These are phyloP conservation scores for Margarornis squamiger DNA, from an alignment of 2,797 vertebrate species.

Conservation along the genomic window DNA sequence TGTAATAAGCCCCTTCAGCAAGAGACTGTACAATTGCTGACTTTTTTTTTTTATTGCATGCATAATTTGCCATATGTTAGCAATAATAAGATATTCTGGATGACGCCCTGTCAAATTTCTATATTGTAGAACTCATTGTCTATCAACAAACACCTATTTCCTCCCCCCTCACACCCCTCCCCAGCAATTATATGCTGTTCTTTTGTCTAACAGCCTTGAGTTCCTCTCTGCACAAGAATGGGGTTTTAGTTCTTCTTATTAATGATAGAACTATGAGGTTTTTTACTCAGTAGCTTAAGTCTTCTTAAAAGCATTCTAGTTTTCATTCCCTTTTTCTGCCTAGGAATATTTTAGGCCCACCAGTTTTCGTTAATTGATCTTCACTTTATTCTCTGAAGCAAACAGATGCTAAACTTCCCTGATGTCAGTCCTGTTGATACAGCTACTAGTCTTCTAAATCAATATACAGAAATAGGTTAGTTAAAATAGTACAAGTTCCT, in stretches of 20 bases:
- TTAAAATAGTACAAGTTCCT: not conserved
- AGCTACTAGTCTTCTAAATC: not conserved
- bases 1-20: not conserved
- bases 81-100: not conserved
- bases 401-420: not conserved
- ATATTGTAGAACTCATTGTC: not conserved
- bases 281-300: not conserved
- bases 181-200: not conserved
- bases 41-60: not conserved
- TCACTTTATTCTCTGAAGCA: not conserved
- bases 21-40: not conserved
- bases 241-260: not conserved
- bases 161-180: not conserved
- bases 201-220: not conserved
- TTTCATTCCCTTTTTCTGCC: not conserved
- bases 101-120: not conserved
- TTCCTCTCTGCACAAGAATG: not conserved
- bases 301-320: not conserved
- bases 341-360: not conserved
- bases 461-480: not conserved
- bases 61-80: not conserved
- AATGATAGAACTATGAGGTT: not conserved
- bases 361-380: not conserved
- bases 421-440: not conserved
- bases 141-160: not conserved